Base-by-base conservation (phyloP, 1,140 invertebrate species). In the Arctopsyche grandis region DNA sequence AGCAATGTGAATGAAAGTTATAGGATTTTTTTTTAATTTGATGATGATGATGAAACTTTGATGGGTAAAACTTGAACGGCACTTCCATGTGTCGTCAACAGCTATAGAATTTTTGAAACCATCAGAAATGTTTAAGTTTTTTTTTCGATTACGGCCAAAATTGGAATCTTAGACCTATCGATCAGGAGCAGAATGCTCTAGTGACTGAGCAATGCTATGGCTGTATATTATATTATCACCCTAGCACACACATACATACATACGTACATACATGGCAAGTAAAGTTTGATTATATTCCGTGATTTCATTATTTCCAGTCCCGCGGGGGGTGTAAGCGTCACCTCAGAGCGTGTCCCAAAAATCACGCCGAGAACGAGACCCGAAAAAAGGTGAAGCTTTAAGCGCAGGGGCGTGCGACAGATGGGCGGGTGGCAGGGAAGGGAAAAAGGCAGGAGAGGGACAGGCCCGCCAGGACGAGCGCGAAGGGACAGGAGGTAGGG, bases 241-340 rank as follows among this genome's bases (percentile, higher is more conserved):
- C 7, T 38, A 38, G 48, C 16, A 52, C 12, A 52, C 16, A 12
- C 16, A n/a, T 52, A 52, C 12, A 52, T 12, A 52, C 12, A 14
- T 52, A 16, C 10, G 48, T 16, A 10, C 12, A 52, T 16, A 12
- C 48, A 52, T 4, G 21, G 14, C 24, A 9, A 26, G 63, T 66
- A 66, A 66, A 66, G 22, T 66, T 66, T 66, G 63, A 66, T 66
- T 66, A 66, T 66, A 26, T 24, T 26, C 19, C 63, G 63, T 66
- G 63, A 66, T 66, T 66, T 66, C 63, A 66, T 66, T 66, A 66
- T 66, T 66, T 26, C 22, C 22, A 26, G 24, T 26, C 63, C 21
- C 63, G 19, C 24, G 10, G 14, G 63, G 24, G 63, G 22, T 60
- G 58, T 9, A 60, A 22, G 48, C 48, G 48, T 52, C 48, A 52